Conservation (phyloP, 2,797 vertebrate species). For the Gallinago solitaria region DNA sequence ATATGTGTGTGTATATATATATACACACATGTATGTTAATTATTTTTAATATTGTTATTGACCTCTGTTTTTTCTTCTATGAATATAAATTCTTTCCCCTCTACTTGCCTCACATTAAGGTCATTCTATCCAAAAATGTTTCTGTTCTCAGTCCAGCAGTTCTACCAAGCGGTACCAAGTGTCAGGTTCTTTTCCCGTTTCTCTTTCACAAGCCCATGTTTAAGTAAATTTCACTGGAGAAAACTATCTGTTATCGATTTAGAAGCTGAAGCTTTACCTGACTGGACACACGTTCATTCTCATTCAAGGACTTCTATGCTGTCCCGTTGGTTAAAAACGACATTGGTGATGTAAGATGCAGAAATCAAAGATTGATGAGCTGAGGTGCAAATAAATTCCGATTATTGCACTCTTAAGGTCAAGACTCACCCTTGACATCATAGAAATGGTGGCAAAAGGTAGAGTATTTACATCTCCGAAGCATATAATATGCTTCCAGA, state of each 20-base stretch:
- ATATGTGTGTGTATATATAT: rapidly evolving
- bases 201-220: not conserved
- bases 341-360: not conserved
- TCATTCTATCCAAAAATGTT: not conserved
- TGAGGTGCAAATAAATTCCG: not conserved
- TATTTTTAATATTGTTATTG: not conserved
- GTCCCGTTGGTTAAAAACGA: not conserved
- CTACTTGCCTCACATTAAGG: not conserved
- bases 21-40: rapidly evolving
- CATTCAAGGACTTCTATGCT: not conserved
- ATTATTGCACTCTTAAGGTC: not conserved
- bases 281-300: not conserved
- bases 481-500: not conserved
- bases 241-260: not conserved
- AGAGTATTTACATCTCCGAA: not conserved
- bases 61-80: not conserved
- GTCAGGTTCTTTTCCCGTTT: not conserved
- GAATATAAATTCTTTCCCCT: not conserved
- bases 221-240: not conserved
- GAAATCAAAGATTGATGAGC: not conserved
- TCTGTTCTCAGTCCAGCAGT: not conserved
- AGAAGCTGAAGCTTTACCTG: not conserved
- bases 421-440: not conserved
- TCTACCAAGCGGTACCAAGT: not conserved
- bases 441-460: not conserved